Conservation (phyloP, 2,113 vertebrate genomes). For the Dunckerocampus dactyliophorus region DNA sequence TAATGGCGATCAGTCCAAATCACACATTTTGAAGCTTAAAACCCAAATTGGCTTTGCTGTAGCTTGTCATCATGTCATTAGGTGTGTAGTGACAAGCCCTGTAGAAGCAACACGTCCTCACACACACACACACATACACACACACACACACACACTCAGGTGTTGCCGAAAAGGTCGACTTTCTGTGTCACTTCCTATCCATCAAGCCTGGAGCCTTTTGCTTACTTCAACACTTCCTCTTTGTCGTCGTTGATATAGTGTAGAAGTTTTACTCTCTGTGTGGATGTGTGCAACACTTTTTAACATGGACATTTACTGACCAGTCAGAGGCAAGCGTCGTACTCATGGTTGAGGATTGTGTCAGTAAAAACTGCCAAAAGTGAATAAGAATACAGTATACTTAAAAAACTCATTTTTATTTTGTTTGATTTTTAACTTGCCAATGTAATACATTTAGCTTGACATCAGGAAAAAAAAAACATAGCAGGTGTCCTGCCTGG, state of each 20-base stretch:
- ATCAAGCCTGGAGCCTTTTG: constrained; percentile 35
- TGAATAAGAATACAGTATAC: no score
- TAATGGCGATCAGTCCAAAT: constrained; percentile 11
- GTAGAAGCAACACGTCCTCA: constrained; percentile 19
- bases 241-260: constrained; percentile 20
- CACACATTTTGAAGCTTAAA: constrained; percentile 2
- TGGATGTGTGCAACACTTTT: constrained; percentile 7
- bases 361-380: no score
- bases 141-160: constrained; percentile 28
- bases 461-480: no score
- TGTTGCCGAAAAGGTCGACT: constrained; percentile 47
- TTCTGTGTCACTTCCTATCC: constrained; percentile 37
- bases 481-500: no score
- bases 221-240: constrained; percentile 20
- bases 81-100: constrained; percentile 32
- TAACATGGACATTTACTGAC: not conserved
- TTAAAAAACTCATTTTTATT: no score
- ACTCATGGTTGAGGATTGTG: not conserved
- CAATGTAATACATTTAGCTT: no score
- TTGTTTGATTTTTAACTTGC: no score
- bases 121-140: constrained; percentile 12
- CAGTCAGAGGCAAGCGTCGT: not conserved
- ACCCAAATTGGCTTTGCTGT: constrained; percentile 1
- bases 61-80: constrained; percentile 17
- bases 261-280: not conserved